Evolutionary conservation across 2,888 invertebrate species (phyloP).

Genomic region (Odontocerum albicorne): DNA sequence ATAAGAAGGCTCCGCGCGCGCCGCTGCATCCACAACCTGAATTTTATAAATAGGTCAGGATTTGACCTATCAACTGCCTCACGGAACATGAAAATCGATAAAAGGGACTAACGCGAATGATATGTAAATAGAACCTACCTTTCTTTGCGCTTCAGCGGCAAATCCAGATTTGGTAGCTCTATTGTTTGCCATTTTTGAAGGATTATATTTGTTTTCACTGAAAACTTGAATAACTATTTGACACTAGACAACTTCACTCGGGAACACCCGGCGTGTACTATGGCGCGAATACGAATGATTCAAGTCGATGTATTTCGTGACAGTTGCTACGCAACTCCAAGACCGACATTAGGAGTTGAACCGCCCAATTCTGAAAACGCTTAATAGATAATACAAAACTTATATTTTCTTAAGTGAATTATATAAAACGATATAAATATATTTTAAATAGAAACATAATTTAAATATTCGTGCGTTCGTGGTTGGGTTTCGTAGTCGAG

Average conservation of each 20-base stretch:
- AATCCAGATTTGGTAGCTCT: constrained; percentile 91
- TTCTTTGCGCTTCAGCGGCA: constrained; percentile 93
- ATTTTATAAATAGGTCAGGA: constrained; percentile 29
- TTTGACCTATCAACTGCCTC: constrained; percentile 23
- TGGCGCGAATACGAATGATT: constrained; percentile 21
- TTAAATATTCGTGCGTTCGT: too few species aligned
- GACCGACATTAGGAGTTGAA: too few species aligned
- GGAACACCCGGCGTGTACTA: constrained; percentile 2
- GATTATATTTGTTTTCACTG: constrained; percentile 8
- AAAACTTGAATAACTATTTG: constrained; percentile 14
- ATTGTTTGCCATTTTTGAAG: constrained; percentile 69
- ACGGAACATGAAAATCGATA: constrained; percentile 25
- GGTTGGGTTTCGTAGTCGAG: too few species aligned
- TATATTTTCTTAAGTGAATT: too few species aligned
- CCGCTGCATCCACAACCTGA: constrained; percentile 7
- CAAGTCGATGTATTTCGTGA: too few species aligned
- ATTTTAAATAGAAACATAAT: too few species aligned
- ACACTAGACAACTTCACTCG: constrained; percentile 19
- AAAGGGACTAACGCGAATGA: constrained; percentile 1
- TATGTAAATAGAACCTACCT: constrained; percentile 59
- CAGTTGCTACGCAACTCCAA: constrained; percentile 21
- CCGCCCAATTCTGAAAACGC: too few species aligned
- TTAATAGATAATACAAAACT: too few species aligned
- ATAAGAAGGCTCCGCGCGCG: not conserved
- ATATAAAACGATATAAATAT: too few species aligned